Percentiles rank a stretch among this genome's conserved stretches.
These are phyloP conservation scores for Enteromius trimaculatus DNA, from an alignment of 2,797 vertebrate species.

Conservation along the genomic window DNA sequence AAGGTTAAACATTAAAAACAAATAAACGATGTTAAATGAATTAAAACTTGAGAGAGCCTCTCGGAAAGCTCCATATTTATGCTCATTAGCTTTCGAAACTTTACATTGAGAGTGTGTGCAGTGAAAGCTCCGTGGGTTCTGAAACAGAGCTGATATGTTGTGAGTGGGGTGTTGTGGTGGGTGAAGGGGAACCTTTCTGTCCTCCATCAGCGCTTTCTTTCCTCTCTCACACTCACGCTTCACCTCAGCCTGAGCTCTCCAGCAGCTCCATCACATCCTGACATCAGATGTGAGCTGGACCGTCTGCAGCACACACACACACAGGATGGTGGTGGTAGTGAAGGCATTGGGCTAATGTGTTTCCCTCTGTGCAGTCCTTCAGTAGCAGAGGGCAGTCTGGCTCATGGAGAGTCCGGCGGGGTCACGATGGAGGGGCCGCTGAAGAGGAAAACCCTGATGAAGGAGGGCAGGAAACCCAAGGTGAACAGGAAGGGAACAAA, in stretches of 20 bases:
- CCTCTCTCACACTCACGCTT: not conserved
- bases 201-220: not conserved
- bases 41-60: not conserved
- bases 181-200: slow-evolving; percentile 16
- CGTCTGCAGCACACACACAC: not conserved
- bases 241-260: not conserved
- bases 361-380: slow-evolving; percentile 71
- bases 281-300: slow-evolving; percentile 12
- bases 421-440: slow-evolving; percentile 89
- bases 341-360: not conserved
- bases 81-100: not conserved
- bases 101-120: not conserved
- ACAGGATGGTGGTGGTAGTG: not conserved
- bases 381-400: slow-evolving; percentile 78
- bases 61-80: not conserved
- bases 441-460: slow-evolving; percentile 89
- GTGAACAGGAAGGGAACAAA: slow-evolving; percentile 68
- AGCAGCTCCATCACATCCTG: not conserved
- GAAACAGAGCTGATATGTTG: not conserved
- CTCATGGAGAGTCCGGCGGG: slow-evolving; percentile 74
- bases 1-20: not conserved
- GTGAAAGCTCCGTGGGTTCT: not conserved
- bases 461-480: slow-evolving; percentile 91
- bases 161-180: not conserved
- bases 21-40: not conserved